Evolutionary conservation across 2,797 vertebrate species (phyloP).

Genomic region (Myotis myotis): DNA sequence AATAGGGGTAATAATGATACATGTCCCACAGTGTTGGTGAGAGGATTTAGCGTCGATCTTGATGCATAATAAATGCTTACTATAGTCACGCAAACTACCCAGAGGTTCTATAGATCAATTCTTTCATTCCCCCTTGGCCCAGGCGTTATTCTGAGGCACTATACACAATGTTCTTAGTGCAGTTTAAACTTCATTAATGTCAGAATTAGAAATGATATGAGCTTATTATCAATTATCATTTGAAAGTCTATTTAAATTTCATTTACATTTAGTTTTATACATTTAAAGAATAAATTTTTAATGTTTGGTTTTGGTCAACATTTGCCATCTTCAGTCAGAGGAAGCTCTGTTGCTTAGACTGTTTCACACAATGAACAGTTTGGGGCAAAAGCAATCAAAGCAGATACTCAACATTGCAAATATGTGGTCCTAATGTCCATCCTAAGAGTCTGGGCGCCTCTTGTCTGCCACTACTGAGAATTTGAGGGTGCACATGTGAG

Average conservation of each 20-base stretch:
- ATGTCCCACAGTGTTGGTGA: background rate
- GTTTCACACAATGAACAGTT: background rate
- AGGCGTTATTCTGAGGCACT: background rate
- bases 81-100: background rate
- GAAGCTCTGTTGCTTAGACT: background rate
- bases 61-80: background rate
- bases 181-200: background rate
- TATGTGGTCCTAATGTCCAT: background rate
- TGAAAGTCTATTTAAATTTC: conserved; percentile 11
- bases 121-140: background rate
- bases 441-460: background rate
- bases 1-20: background rate
- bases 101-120: background rate
- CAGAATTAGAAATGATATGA: background rate
- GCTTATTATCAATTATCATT: background rate
- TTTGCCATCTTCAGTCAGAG: background rate
- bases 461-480: background rate
- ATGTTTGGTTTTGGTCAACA: background rate
- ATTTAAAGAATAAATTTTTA: background rate
- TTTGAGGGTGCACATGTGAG: background rate
- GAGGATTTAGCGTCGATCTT: background rate
- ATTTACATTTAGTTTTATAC: conserved; percentile 28
- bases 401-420: background rate
- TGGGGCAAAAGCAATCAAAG: conserved; percentile 1
- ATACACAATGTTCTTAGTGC: background rate